These are phyloP conservation scores for Enteromius mattozi DNA, from an alignment of 2,797 vertebrate species.

Conservation along the genomic window DNA sequence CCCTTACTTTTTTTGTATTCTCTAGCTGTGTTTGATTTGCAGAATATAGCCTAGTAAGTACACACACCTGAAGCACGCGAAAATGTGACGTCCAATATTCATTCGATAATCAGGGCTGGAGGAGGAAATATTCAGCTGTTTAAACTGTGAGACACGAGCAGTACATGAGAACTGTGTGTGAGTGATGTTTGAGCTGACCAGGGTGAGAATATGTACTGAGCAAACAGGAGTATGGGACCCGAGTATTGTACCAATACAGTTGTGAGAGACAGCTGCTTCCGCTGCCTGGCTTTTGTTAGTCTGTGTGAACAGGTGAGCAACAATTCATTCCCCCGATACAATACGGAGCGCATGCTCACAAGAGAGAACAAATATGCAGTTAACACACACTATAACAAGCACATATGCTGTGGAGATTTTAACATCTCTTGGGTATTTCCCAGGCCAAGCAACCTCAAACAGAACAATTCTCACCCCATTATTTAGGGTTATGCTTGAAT, in stretches of 20 bases:
- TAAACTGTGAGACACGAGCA: slow-evolving; percentile 66
- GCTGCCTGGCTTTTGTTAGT: slow-evolving; percentile 63
- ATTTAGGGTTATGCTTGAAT: slow-evolving; percentile 68
- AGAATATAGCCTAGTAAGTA: slow-evolving; percentile 23
- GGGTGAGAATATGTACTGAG: slow-evolving; percentile 59
- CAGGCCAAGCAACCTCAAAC: slow-evolving; percentile 56
- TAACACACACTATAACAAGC: slow-evolving; percentile 51
- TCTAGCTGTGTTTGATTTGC: slow-evolving; percentile 28
- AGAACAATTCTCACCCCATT: slow-evolving; percentile 65
- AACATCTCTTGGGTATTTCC: slow-evolving; percentile 68
- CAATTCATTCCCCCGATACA: slow-evolving; percentile 64
- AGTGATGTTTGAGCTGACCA: slow-evolving; percentile 71
- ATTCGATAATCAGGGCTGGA: slow-evolving; percentile 39
- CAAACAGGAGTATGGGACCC: slow-evolving; percentile 60
- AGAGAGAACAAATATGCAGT: slow-evolving; percentile 55
- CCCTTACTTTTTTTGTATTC: no score
- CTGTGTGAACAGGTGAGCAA: slow-evolving; percentile 77
- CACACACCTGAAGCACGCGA: slow-evolving; percentile 37
- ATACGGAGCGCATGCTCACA: slow-evolving; percentile 48
- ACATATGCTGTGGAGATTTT: slow-evolving; percentile 64
- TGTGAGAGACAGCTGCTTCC: slow-evolving; percentile 68
- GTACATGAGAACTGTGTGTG: slow-evolving; percentile 65
- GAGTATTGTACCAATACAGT: slow-evolving; percentile 72
- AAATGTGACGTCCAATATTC: slow-evolving; percentile 31
- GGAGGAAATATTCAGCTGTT: slow-evolving; percentile 76